A percentile compares a stretch with the other conserved stretches of the same genome.
These are phyloP conservation scores for Microplitis mediator DNA, from an alignment of 1,140 invertebrate genomes.

Conservation along the genomic window DNA sequence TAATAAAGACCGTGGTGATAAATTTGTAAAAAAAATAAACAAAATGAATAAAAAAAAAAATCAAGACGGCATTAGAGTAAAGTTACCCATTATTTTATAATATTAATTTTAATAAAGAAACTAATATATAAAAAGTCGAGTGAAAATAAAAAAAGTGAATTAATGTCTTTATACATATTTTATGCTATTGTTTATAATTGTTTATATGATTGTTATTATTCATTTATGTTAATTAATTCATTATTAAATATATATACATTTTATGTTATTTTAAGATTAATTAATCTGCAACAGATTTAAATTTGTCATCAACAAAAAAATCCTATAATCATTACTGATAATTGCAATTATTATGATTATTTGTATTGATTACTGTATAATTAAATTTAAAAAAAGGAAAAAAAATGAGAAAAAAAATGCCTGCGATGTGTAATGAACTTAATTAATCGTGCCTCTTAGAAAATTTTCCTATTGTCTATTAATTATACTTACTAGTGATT, in stretches of 20 bases:
- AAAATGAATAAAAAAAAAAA: not conserved
- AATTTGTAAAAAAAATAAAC: not conserved
- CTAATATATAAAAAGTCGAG: conserved; percentile 47
- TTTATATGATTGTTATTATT: conserved; percentile 9
- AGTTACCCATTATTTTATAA: conserved; percentile 60
- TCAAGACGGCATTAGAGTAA: conserved; percentile 49
- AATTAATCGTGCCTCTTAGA: conserved; percentile 17
- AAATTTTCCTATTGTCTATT: conserved; percentile 7
- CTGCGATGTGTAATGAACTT: not conserved
- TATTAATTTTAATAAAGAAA: conserved; percentile 58
- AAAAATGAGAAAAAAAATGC: conserved; percentile 7
- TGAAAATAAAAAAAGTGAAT: not conserved
- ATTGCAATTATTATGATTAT: not conserved
- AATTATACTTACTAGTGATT: not conserved
- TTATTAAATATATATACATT: conserved; percentile 1
- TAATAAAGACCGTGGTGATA: not conserved
- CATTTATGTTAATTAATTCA: not conserved
- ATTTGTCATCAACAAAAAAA: too few species aligned
- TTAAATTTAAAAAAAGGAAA: not conserved
- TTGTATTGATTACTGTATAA: conserved; percentile 14
- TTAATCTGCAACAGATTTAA: not conserved
- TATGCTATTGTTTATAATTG: conserved; percentile 34
- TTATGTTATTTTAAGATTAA: not conserved
- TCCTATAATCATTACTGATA: not conserved
- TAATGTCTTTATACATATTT: conserved; percentile 57